These are phyloP conservation scores for Empidonax traillii DNA, from an alignment of 2,113 vertebrate genomes.

Conservation along the genomic window DNA sequence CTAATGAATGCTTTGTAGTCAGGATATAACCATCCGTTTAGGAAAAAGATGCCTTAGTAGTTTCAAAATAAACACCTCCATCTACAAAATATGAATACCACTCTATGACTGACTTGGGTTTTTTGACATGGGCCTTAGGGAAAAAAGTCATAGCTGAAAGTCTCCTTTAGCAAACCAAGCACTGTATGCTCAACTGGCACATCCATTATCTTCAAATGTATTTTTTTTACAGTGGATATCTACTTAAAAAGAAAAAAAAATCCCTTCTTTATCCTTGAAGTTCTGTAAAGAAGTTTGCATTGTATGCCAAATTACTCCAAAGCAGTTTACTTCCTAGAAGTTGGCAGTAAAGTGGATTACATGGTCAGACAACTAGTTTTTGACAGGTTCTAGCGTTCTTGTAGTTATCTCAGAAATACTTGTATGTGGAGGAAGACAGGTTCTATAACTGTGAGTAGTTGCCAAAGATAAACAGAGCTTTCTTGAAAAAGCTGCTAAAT, in stretches of 20 bases:
- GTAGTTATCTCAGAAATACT: not conserved
- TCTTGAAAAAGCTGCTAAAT: slow-evolving; percentile 23
- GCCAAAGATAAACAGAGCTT: not conserved
- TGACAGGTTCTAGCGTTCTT: not conserved
- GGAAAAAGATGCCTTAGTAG: not conserved
- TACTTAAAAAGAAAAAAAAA: not conserved
- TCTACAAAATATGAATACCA: not conserved
- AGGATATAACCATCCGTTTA: not conserved
- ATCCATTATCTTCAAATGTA: not conserved
- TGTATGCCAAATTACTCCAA: not conserved
- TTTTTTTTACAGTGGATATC: not conserved
- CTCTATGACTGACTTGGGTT: not conserved
- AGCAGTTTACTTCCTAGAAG: not conserved
- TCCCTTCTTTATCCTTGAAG: not conserved
- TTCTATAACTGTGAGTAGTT: not conserved
- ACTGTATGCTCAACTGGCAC: not conserved
- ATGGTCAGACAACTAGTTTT: not conserved
- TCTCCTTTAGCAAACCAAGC: not conserved
- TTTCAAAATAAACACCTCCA: not conserved
- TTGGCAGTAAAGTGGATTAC: not conserved
- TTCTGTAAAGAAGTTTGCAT: not conserved
- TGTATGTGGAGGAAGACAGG: not conserved
- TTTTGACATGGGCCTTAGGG: not conserved
- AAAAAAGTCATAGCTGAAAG: not conserved
- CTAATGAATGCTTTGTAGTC: not conserved